phyloP scores from a whole-genome alignment of 2,797 vertebrate genomes.

The Hafferia zeledoni region DNA sequence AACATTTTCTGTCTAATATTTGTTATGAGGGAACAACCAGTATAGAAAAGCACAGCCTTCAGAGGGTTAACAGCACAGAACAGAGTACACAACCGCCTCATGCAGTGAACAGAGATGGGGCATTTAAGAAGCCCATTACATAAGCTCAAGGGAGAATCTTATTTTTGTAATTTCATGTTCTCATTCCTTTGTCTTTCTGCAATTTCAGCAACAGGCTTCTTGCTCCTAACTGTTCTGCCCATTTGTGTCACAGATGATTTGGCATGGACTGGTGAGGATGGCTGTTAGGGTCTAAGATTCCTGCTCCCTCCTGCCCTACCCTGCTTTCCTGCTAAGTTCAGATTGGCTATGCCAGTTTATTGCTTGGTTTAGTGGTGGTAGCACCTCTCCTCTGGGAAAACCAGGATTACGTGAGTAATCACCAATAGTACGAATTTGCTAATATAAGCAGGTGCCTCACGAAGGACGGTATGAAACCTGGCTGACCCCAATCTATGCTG shows the following conservation, averaged over 20 bases:
- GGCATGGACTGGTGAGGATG: neutral
- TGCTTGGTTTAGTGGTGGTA: too few species aligned
- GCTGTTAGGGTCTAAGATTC: neutral
- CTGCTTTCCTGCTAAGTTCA: neutral
- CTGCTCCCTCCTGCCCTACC: neutral
- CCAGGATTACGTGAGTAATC: neutral
- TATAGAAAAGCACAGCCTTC: neutral
- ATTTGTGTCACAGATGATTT: neutral
- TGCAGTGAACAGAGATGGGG: neutral
- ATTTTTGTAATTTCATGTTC: slow-evolving; percentile 13
- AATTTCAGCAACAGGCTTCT: neutral
- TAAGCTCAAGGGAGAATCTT: neutral
- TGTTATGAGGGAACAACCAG: neutral
- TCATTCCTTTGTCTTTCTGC: neutral
- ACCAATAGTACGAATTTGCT: neutral
- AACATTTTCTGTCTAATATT: neutral
- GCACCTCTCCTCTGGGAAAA: neutral
- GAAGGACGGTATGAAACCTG: neutral
- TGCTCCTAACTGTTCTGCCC: neutral
- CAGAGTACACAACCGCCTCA: neutral
- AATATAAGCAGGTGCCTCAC: neutral
- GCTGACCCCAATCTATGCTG: neutral
- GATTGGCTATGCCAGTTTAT: neutral
- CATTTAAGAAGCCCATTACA: neutral
- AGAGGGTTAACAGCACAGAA: neutral